These are phyloP conservation scores for Amphiprion ocellaris DNA, from an alignment of 2,113 vertebrate species.

Conservation along the genomic window DNA sequence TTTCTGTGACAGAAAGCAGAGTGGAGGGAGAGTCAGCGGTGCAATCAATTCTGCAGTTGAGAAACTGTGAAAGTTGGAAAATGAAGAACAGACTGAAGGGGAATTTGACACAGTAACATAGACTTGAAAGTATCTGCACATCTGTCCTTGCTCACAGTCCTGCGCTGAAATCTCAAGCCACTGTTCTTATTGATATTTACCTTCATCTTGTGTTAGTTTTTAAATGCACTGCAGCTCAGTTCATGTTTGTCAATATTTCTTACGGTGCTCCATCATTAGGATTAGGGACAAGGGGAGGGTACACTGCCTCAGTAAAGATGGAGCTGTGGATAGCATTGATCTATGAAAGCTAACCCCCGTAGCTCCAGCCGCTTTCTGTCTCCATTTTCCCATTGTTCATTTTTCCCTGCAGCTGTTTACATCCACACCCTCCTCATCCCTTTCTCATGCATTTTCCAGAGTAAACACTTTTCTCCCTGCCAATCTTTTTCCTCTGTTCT, in stretches of 20 bases:
- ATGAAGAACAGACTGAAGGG: conserved; percentile 52
- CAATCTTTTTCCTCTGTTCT: conserved; percentile 60
- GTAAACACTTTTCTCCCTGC: conserved; percentile 74
- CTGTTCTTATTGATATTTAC: conserved; percentile 45
- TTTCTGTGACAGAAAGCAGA: conserved; percentile 53
- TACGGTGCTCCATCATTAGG: conserved; percentile 49
- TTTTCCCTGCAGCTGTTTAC: conserved; percentile 77
- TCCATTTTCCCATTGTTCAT: conserved; percentile 73
- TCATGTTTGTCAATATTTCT: conserved; percentile 61
- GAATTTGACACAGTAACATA: conserved; percentile 37
- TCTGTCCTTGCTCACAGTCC: background rate
- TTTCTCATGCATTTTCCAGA: conserved; percentile 69
- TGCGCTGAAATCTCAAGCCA: conserved; percentile 1
- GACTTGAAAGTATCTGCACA: conserved; percentile 10
- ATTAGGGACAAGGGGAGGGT: conserved; percentile 51
- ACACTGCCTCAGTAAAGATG: conserved; percentile 48
- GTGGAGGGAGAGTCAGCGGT: conserved; percentile 45
- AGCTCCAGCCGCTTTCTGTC: conserved; percentile 39
- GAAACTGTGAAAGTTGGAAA: conserved; percentile 59
- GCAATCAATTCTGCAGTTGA: conserved; percentile 64
- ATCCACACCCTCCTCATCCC: conserved; percentile 57
- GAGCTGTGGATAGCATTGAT: conserved; percentile 72
- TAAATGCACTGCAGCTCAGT: conserved; percentile 44
- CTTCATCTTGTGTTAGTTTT: background rate
- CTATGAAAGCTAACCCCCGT: conserved; percentile 68